Conservation (phyloP, 1,140 invertebrate genomes). For the Lerema accius region DNA sequence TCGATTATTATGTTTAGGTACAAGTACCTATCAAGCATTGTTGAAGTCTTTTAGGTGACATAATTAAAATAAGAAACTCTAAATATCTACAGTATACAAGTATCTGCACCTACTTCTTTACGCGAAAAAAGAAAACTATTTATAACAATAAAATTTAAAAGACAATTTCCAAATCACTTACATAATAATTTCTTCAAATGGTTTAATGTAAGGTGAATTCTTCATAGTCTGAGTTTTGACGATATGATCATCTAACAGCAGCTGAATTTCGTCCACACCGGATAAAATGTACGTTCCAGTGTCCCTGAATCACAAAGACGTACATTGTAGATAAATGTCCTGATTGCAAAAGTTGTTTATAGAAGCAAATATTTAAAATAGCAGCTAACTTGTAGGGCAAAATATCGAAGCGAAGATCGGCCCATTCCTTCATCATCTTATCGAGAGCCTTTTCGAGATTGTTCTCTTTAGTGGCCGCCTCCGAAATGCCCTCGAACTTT, state of each 20-base stretch:
- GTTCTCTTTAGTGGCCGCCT: constrained; percentile 97
- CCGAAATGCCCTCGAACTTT: constrained; percentile 96
- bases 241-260: constrained; percentile 97
- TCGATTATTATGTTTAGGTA: too few relatives aligned
- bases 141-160: too few relatives aligned
- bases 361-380: constrained; percentile 17
- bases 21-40: too few relatives aligned
- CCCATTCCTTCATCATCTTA: constrained; percentile 97
- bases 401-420: constrained; percentile 91
- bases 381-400: constrained; percentile 85
- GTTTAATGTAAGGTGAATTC: constrained; percentile 98
- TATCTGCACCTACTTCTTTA: too few relatives aligned
- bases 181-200: constrained; percentile 92
- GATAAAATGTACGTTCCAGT: constrained; percentile 96
- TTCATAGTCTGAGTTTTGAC: constrained; percentile 99
- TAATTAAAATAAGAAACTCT: too few relatives aligned
- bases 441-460: constrained; percentile 94
- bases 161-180: too few relatives aligned
- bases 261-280: constrained; percentile 96
- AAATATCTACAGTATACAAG: too few relatives aligned
- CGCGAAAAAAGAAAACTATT: too few relatives aligned
- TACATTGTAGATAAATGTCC: not conserved
- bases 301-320: constrained; percentile 85
- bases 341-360: not conserved
- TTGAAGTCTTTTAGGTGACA: too few relatives aligned